Base-by-base conservation (phyloP, 2,797 vertebrate genomes). In the Neopelma chrysocephalum region DNA sequence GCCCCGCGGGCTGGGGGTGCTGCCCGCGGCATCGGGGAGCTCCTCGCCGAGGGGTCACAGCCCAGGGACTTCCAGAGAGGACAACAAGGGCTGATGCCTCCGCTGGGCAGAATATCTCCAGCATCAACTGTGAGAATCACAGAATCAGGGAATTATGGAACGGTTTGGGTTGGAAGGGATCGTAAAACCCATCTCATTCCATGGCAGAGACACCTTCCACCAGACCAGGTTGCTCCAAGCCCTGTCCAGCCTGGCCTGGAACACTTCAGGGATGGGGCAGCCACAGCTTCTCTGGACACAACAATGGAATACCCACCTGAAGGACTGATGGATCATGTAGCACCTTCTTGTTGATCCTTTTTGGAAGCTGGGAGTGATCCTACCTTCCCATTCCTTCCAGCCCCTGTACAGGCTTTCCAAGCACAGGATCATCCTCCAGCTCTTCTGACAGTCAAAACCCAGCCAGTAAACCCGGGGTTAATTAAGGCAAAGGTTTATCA, bases 101-200 rank as follows among this genome's bases (percentile, higher is more conserved):
- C 69, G 0, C 27, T 1, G 54, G 65, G 34, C 1, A 4, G 5
- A 15, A 9, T 0, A 2, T 32, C 32, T 7, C 29, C 25, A 1
- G 78, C 56, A 8, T 6, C 43, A 3, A 16, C 80, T 43, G 58
- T 0, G 1, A 11, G 31, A 19, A 5, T 17, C 12, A 2, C 42
- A 6, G 27, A 21, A 5, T 21, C 7, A 1, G 42, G 5, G 56
- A 2, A 0, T 15, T 11, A 0, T 3, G 42, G 42, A 9, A 2
- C 15, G 42, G 11, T 3, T 42, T 14, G 78, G 22, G 22, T 4
- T 4, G 13, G 75, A 16, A 48, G 31, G 31, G 34, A 71, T 6
- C 31, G 18, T 1, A 9, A 18, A 62, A 4, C 31, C 8, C 34
- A 1, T 48, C 14, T 22, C 40, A 10, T 6, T 10, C 47, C 62